Evolutionary conservation across 2,797 vertebrate genomes (phyloP), one percentile per base, ranked within the genome.

Genomic region (Furcifer pardalis): DNA sequence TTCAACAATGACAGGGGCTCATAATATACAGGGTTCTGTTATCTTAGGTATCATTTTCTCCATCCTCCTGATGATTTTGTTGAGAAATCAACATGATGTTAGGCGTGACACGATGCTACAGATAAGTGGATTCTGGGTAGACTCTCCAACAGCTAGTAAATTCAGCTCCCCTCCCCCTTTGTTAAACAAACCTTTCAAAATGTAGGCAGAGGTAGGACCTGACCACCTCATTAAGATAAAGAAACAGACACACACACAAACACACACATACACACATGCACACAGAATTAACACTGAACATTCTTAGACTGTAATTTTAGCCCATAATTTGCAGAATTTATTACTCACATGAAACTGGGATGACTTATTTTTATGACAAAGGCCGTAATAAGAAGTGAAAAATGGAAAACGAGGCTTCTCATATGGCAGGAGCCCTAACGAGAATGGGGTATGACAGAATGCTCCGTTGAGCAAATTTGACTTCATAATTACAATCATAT

Each of bases 251-350:
- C 12, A 44, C 23, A 12, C 40, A 25, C 30, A n/a, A 4, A 10
- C 3, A n/a, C n/a, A n/a, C 90, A 59, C 23, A 44, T 25, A 59
- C 52, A 27, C 37, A 30, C 27, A 19, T 89, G 42, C 23, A 44
- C 35, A 59, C 52, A 82, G 91, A 93, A 92, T 91, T 92, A 90
- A 93, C 91, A 84, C 76, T 92, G 93, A 91, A 88, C 89, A 92
- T 91, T 90, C 92, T 92, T 86, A 65, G 89, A 92, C 88, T 89
- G 85, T 83, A 94, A 4, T 56, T 56, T 56, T 86, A 68, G 90
- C 91, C 88, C 87, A 84, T 83, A 94, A 95, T 93, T 94, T 92
- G 87, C 88, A 94, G 88, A 93, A 94, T 92, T 89, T 93, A 94
- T 93, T 91, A 81, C 87, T 89, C 89, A 65, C 65, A 75, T 90